Conservation (phyloP, 2,113 vertebrate species). For the Mobula birostris region DNA sequence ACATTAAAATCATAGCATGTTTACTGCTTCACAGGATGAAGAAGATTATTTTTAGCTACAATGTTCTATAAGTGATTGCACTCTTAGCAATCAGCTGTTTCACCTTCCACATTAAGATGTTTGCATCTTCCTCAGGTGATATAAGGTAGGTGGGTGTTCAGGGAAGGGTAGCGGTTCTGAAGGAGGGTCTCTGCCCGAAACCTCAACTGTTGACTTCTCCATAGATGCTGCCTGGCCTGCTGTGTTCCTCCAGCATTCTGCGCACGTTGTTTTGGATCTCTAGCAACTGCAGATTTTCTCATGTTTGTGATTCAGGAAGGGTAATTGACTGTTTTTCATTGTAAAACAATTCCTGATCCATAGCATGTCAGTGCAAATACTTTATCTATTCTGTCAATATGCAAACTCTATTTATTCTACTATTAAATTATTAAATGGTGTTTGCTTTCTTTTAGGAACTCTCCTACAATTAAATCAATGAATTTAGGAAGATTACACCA, state of each 20-base stretch:
- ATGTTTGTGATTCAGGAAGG: background rate
- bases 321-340: background rate
- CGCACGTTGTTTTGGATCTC: too few species aligned
- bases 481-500: constrained; percentile 7
- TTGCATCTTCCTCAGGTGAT: background rate
- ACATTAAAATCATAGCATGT: background rate
- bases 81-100: background rate
- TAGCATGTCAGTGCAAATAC: background rate
- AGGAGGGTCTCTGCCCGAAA: too few species aligned
- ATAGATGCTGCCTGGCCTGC: too few species aligned
- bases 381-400: background rate
- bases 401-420: background rate
- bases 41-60: background rate
- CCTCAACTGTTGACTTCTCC: too few species aligned
- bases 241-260: too few species aligned
- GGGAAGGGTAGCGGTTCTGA: too few species aligned
- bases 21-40: background rate
- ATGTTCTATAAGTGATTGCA: background rate
- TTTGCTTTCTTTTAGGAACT: background rate
- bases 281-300: too few species aligned
- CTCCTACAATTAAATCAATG: constrained; percentile 4
- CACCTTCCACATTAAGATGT: background rate
- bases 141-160: background rate
- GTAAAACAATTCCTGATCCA: background rate
- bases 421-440: background rate